These are phyloP conservation scores for Lagocephalus sceleratus DNA, from an alignment of 2,797 vertebrate genomes.

Conservation along the genomic window DNA sequence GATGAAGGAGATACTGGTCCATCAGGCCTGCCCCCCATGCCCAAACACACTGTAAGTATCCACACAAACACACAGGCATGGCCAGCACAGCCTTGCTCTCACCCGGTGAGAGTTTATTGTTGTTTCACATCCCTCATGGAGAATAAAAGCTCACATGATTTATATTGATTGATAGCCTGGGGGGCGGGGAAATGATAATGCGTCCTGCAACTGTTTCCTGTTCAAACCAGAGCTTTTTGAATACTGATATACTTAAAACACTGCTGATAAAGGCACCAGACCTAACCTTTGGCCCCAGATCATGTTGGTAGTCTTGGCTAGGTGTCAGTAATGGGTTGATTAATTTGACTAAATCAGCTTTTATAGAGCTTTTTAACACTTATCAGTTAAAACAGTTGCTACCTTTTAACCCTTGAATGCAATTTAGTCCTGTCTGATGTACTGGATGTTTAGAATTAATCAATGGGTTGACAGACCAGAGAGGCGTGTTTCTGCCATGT, in stretches of 20 bases:
- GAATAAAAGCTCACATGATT: constrained; percentile 12
- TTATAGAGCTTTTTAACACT: too few relatives aligned
- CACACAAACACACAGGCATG: constrained; percentile 11
- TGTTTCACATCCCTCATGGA: constrained; percentile 9
- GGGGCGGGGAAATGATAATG: not conserved
- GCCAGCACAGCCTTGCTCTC: constrained; percentile 6
- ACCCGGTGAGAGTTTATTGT: not conserved
- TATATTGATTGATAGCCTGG: constrained; percentile 27
- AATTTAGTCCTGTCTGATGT: not conserved
- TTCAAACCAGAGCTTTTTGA: too few relatives aligned
- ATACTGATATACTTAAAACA: too few relatives aligned
- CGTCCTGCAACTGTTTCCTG: too few relatives aligned
- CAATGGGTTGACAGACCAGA: not conserved
- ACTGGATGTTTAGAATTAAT: not conserved
- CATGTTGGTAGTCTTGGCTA: too few relatives aligned
- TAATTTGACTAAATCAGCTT: too few relatives aligned
- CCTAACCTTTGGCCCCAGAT: too few relatives aligned
- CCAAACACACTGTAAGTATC: constrained; percentile 87
- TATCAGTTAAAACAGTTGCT: not conserved
- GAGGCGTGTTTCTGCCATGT: not conserved
- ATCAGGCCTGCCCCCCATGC: constrained; percentile 81
- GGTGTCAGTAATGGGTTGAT: too few relatives aligned
- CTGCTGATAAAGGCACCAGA: too few relatives aligned
- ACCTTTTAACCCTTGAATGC: not conserved
- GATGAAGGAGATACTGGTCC: constrained; percentile 84